Percentiles rank a stretch among this genome's conserved stretches.
Evolutionary conservation across 2,797 vertebrate species (phyloP).

Genomic region (Cheirogaleus major): DNA sequence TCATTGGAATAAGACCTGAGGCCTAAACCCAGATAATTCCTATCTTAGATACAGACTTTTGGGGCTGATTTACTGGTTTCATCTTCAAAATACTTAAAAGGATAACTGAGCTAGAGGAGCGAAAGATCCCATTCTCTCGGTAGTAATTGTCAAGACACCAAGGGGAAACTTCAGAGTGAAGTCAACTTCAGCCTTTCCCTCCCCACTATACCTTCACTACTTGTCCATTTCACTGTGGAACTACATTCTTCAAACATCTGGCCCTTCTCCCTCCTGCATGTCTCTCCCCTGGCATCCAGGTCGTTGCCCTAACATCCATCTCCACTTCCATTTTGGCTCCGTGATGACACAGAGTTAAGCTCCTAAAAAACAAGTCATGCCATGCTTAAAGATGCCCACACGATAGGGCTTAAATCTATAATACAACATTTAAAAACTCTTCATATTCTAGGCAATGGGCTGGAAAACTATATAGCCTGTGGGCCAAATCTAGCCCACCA

Average conservation of each 20-base stretch:
- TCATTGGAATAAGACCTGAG: background rate
- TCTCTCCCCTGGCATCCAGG: background rate
- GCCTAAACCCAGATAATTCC: background rate
- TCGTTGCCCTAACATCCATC: background rate
- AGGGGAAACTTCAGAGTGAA: background rate
- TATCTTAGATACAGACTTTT: background rate
- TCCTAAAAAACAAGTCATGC: background rate
- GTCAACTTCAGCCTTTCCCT: background rate
- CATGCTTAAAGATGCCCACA: background rate
- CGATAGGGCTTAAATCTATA: background rate
- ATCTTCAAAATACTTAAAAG: background rate
- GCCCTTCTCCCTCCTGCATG: rapidly evolving
- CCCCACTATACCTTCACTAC: background rate
- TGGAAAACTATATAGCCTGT: background rate
- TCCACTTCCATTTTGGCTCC: background rate
- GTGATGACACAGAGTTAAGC: background rate
- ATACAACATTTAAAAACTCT: background rate
- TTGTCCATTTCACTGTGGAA: background rate
- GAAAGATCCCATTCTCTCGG: background rate
- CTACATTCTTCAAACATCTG: background rate
- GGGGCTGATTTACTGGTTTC: background rate
- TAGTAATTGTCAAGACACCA: background rate
- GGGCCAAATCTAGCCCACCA: background rate
- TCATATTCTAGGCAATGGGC: background rate
- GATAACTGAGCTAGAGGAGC: background rate